phyloP scores from a whole-genome alignment of 2,888 invertebrate species.

The Tethea ocularis region DNA sequence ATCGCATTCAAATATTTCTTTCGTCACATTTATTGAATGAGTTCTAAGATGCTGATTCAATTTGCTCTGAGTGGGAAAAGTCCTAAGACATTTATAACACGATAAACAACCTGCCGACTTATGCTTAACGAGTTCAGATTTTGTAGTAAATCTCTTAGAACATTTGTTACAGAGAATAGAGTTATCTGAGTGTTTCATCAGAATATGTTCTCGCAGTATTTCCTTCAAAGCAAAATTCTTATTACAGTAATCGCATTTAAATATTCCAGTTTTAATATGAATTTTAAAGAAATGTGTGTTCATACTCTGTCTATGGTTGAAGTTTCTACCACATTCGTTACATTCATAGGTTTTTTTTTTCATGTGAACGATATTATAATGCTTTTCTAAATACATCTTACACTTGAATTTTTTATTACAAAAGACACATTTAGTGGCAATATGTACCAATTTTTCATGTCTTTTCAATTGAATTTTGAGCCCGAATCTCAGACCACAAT shows the following conservation, averaged over 20 bases:
- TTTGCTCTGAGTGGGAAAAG: not conserved
- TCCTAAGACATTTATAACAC: not conserved
- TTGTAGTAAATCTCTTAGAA: not conserved
- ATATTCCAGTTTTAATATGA: not conserved
- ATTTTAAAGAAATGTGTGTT: not conserved
- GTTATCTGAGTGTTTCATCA: not conserved
- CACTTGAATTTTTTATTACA: slow-evolving; percentile 16
- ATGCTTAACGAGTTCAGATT: not conserved
- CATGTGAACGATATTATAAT: not conserved
- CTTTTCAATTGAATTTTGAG: slow-evolving; percentile 13
- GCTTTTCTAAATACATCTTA: not conserved
- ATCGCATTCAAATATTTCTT: slow-evolving; percentile 22
- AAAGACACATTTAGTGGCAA: slow-evolving; percentile 21
- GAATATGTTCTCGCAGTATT: not conserved
- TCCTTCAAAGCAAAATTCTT: not conserved
- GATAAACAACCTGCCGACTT: not conserved
- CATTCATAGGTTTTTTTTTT: not conserved
- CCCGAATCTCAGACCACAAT: slow-evolving; percentile 29
- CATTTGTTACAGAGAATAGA: not conserved
- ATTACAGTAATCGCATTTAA: slow-evolving; percentile 10
- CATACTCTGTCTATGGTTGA: not conserved
- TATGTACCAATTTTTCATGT: slow-evolving; percentile 17
- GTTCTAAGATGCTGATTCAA: not conserved
- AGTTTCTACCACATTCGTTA: not conserved
- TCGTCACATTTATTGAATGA: not conserved